Conservation (phyloP, 2,113 vertebrate species). For the Anhinga anhinga region DNA sequence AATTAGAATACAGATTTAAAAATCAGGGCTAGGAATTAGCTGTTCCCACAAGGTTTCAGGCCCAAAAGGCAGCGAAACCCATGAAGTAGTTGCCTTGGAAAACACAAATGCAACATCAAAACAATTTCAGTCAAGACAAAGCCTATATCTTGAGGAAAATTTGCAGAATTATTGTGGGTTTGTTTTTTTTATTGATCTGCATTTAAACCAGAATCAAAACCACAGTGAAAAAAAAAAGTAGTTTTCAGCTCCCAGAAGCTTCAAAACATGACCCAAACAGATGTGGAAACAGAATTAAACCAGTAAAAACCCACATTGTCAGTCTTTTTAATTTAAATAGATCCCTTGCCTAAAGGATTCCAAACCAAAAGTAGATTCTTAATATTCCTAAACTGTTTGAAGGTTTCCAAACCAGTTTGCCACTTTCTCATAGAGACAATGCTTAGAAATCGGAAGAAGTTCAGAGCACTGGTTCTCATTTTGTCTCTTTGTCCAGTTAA, state of each 20-base stretch:
- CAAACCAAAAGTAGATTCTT: not conserved
- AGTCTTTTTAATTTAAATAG: not conserved
- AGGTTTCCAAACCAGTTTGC: slow-evolving; percentile 9
- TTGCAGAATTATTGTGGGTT: not conserved
- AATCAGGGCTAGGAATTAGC: not conserved
- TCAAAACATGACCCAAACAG: not conserved
- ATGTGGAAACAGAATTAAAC: slow-evolving; percentile 24
- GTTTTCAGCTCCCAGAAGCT: not conserved
- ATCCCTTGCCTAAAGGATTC: not conserved
- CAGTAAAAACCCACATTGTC: not conserved
- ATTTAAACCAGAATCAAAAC: slow-evolving; percentile 13
- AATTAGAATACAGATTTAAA: not conserved
- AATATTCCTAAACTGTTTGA: not conserved
- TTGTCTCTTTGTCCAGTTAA: not conserved
- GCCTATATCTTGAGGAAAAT: not conserved
- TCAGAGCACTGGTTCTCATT: not conserved
- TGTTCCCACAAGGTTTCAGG: not conserved
- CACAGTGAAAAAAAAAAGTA: not conserved
- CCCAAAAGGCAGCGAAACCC: not conserved
- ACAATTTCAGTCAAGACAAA: not conserved
- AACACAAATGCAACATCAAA: not conserved
- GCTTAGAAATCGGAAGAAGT: not conserved
- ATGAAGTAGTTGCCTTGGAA: not conserved
- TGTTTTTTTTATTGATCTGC: not conserved
- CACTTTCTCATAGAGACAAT: not conserved